phyloP scores from a whole-genome alignment of 2,888 invertebrate genomes.

The Heliconius erato region DNA sequence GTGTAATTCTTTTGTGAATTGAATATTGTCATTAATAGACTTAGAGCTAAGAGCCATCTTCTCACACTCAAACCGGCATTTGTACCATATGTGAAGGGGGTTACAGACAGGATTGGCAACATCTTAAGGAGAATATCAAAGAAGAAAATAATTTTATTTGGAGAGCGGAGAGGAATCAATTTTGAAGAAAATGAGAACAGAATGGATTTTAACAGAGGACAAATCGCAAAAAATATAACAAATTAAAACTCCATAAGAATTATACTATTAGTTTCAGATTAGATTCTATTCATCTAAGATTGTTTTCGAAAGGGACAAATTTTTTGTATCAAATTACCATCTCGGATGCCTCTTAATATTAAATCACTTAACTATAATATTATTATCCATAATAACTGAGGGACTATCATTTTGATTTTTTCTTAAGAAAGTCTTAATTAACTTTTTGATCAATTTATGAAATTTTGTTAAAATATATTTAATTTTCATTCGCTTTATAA shows the following conservation, averaged over 20 bases:
- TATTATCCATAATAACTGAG: conserved; percentile 59
- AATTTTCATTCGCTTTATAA: too few relatives aligned
- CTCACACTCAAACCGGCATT: too few relatives aligned
- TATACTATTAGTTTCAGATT: conserved; percentile 79
- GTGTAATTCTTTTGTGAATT: too few relatives aligned
- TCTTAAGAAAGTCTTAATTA: conserved; percentile 26
- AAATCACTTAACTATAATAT: conserved; percentile 64
- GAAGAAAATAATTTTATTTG: background rate
- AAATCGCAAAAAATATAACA: background rate
- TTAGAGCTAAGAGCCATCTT: too few relatives aligned
- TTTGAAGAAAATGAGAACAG: background rate
- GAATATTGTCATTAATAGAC: too few relatives aligned
- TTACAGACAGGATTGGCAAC: too few relatives aligned
- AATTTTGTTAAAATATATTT: background rate
- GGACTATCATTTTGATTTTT: conserved; percentile 55
- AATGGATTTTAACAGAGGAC: background rate
- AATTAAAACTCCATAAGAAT: conserved; percentile 64
- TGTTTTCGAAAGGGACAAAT: conserved; percentile 69
- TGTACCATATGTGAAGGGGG: too few relatives aligned
- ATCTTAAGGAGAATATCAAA: too few relatives aligned
- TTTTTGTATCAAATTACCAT: conserved; percentile 60
- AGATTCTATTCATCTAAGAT: conserved; percentile 62
- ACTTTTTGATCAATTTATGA: background rate
- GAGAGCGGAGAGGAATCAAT: background rate
- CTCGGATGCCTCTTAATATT: conserved; percentile 68